Evolutionary conservation across 2,113 vertebrate genomes (phyloP).

Genomic region (Trochalopteron elliotii): DNA sequence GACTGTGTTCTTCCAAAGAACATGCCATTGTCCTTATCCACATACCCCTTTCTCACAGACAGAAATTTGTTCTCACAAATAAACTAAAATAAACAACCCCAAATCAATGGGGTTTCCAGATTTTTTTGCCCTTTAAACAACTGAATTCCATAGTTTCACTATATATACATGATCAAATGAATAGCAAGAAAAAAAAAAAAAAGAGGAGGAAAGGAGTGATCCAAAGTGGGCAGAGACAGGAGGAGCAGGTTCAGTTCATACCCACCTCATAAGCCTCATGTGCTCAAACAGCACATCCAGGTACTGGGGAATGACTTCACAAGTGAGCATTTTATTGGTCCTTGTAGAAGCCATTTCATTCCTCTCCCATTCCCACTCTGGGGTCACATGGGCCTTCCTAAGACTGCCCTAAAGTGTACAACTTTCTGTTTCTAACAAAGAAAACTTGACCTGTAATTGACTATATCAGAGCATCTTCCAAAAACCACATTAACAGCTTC

Average conservation of each 20-base stretch:
- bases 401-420: neutral
- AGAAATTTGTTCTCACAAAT: neutral
- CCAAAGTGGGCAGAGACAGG: neutral
- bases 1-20: neutral
- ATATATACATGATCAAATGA: neutral
- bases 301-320: accelerated
- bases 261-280: accelerated
- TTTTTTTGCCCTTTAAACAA: neutral
- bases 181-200: neutral
- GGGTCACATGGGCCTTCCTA: neutral
- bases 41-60: neutral
- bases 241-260: neutral
- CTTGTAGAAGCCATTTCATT: neutral
- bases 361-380: neutral
- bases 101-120: accelerated
- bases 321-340: accelerated
- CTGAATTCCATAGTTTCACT: neutral
- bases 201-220: neutral
- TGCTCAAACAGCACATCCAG: neutral
- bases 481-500: neutral
- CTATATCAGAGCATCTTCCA: neutral
- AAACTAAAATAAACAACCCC: neutral
- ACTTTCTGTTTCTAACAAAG: neutral
- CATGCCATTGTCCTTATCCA: neutral
- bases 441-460: neutral